Base-by-base conservation (phyloP, 1,140 invertebrate species). In the Lepidurus packardi region DNA sequence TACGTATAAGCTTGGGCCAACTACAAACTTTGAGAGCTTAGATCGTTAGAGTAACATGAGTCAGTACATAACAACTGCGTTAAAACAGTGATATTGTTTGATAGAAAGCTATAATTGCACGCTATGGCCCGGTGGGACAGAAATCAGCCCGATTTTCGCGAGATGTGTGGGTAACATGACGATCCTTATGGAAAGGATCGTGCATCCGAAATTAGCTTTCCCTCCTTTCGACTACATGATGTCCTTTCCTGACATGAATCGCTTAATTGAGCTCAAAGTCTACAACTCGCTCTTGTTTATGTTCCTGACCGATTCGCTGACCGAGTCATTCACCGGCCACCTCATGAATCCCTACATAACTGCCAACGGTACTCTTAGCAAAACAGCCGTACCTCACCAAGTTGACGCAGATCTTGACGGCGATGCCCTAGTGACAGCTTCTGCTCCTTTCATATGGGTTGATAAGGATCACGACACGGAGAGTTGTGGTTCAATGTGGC, bases 181-280 rank as follows among this genome's bases (percentile, higher is more conserved):
- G 6, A 65, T 65, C 21, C 53, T 65, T 7, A 65, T 65, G 53
- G 53, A 65, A 65, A 13, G 53, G 53, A 16, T 65, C 13, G 53
- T 65, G 1, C 53, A 65, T 21, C 53, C 53, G 4, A 65, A 13
- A 1, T 65, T 65, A 65, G 2, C 53, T 13, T 65, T 65, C 53
- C 53, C 53, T 65, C 53, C 53, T 13, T 65, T 65, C 53, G 53
- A 65, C 1, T 65, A 65, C 21, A 65, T 65, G 53, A 65, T 65
- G 53, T 65, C 53, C 13, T 65, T 65, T 21, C 6, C 16, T n/a
- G 53, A 65, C 9, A 65, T 65, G 53, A 65, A 65, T 16, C 53
- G 53, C 9, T 65, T 65, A 65, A 65, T 21, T 21, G 53, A 65
- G 53, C 9, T 65, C 13, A 10, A 21, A 16, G 53, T 21, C 21